Base-by-base conservation (phyloP, 2,113 vertebrate species). In the Bufo bufo region DNA sequence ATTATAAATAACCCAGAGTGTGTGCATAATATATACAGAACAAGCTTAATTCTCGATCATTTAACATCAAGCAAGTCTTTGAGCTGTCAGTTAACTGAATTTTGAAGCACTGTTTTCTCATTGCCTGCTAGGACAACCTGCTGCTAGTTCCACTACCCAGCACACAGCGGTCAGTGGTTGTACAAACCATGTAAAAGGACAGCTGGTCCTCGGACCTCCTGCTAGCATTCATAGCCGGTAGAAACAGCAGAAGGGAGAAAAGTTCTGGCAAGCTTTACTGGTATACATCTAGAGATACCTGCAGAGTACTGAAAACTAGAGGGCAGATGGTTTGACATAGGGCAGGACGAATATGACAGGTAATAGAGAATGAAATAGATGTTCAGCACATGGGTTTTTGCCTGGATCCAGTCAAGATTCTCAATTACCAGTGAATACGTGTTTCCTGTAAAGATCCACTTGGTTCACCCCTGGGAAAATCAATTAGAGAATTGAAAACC, bases 301-400 rank as follows among this genome's bases (percentile, higher is more conserved):
- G 17, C 77, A 81, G 77, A 87, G 77, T 63, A 69, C 20, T 80
- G 75, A 81, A 52, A 87, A 81, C 50, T 58, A 59, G 8, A 87
- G 50, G 61, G 65, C 85, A 87, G 85, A 81, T 87, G 85, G 85
- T 75, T 74, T 82, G 69, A 82, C 79, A 82, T 63, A 82, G 86
- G 54, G 50, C 77, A 82, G 54, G 66, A 82, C 78, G 82, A 82
- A 72, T 87, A 45, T 82, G 78, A 82, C 86, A 87, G 86, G 86
- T 74, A 82, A 69, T 82, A 82, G 33, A 81, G 85, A 72, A 56
- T 87, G 23, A 81, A 80, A 71, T 79, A 79, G 49, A 86, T 79
- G 16, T 52, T 19, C 20, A 20, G 75, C 85, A 69, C 14, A 52
- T 43, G 59, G 19, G 9, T 11, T 79, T 47, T 50, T 79, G 61